Conservation (phyloP, 2,113 vertebrate species). For the Oceanodroma tethys region DNA sequence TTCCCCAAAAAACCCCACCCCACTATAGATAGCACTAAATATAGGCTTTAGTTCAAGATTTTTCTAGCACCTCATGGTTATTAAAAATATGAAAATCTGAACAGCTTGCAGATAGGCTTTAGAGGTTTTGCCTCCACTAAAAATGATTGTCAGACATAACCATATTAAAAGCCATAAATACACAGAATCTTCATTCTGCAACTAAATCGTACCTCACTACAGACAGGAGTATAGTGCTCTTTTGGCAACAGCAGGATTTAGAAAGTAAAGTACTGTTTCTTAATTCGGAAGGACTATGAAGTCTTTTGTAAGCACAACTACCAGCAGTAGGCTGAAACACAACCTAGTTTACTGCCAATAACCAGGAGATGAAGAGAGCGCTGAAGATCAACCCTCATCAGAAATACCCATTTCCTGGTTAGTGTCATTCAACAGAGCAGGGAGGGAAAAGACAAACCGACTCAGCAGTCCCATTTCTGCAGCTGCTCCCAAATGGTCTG, state of each 20-base stretch:
- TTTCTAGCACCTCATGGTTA: not conserved
- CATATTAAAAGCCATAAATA: slow-evolving; percentile 21
- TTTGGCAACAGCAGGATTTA: not conserved
- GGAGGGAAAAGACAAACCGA: not conserved
- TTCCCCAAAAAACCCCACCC: not conserved
- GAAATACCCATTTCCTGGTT: not conserved
- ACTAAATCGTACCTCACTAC: not conserved
- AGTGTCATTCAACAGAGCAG: not conserved
- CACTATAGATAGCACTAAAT: not conserved
- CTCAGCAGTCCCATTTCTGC: not conserved
- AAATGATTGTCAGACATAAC: slow-evolving; percentile 40
- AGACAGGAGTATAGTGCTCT: not conserved
- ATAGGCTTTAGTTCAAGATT: slow-evolving; percentile 25
- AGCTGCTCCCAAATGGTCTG: not conserved
- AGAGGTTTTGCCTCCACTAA: slow-evolving; percentile 12
- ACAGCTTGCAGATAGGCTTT: slow-evolving; percentile 11
- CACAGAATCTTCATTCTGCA: not conserved
- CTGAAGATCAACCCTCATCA: not conserved
- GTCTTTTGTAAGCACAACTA: not conserved
- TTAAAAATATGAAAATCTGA: slow-evolving; percentile 2
- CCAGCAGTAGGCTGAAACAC: not conserved
- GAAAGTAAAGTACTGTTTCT: not conserved
- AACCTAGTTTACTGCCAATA: not conserved
- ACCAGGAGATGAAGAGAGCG: not conserved
- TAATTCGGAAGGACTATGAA: not conserved